Percentiles rank a stretch among this genome's conserved stretches.
Evolutionary conservation across 2,113 vertebrate species (phyloP).

Genomic region (Corythornis vintsioides): DNA sequence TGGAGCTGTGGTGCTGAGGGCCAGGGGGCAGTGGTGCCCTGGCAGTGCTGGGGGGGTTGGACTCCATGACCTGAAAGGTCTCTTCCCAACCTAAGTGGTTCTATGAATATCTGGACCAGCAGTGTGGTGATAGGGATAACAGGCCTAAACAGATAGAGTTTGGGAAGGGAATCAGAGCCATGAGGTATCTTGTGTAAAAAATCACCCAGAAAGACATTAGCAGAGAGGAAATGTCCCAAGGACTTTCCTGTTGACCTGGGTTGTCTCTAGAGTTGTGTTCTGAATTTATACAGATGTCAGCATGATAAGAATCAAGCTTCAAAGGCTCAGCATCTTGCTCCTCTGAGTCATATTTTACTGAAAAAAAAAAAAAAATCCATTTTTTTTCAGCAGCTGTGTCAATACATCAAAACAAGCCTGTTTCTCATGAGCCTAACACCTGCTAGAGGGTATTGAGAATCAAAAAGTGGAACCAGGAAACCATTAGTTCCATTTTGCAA

Average conservation of each 20-base stretch:
- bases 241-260: not conserved
- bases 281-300: not conserved
- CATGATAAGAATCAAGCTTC: not conserved
- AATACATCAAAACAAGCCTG: not conserved
- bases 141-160: not conserved
- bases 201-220: not conserved
- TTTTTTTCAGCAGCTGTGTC: not conserved
- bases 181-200: not conserved
- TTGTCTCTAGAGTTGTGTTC: not conserved
- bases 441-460: not conserved
- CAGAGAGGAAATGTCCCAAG: not conserved
- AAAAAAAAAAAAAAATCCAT: not conserved
- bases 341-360: not conserved
- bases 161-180: not conserved
- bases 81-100: no score
- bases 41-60: not conserved
- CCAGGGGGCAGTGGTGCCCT: not conserved
- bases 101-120: not conserved
- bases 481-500: not conserved
- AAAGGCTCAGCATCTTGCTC: not conserved
- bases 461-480: not conserved
- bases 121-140: not conserved
- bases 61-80: no score
- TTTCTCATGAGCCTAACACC: not conserved
- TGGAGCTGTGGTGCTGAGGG: not conserved